phyloP scores from a whole-genome alignment of 1,140 invertebrate genomes.

The Megalonaias nervosa region DNA sequence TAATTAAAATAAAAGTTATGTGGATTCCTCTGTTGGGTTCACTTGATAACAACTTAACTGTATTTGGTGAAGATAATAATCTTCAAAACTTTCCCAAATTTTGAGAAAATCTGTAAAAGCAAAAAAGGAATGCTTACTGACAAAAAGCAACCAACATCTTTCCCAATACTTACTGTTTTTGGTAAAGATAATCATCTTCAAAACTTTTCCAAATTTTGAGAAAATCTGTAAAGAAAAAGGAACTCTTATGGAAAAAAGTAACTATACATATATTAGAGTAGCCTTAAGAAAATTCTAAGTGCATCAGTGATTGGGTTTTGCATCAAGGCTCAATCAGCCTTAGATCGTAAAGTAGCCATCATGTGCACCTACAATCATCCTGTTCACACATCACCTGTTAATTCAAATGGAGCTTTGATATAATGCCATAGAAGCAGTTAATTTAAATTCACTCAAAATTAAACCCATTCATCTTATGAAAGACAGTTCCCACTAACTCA shows the following conservation, averaged over 20 bases:
- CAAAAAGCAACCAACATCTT: too few species aligned
- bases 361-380: too few species aligned
- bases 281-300: not conserved
- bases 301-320: not conserved
- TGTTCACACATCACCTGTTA: too few species aligned
- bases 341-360: too few species aligned
- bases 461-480: too few species aligned
- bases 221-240: conserved; percentile 87
- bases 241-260: not conserved
- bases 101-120: conserved; percentile 92
- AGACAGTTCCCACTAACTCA: too few species aligned
- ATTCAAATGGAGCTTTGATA: too few species aligned
- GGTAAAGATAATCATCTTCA: conserved; percentile 99
- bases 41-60: conserved; percentile 81
- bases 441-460: too few species aligned
- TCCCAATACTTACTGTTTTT: conserved; percentile 93
- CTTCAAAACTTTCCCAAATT: conserved; percentile 97
- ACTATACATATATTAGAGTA: too few species aligned
- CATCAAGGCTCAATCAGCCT: not conserved
- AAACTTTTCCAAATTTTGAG: conserved; percentile 96
- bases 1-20: too few species aligned
- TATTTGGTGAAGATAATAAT: conserved; percentile 99
- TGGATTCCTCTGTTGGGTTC: too few species aligned
- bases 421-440: too few species aligned
- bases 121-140: conserved; percentile 55